Percentiles rank a stretch among this genome's conserved stretches.
These are phyloP conservation scores for Orussus abietinus DNA, from an alignment of 1,140 invertebrate species.

Conservation along the genomic window DNA sequence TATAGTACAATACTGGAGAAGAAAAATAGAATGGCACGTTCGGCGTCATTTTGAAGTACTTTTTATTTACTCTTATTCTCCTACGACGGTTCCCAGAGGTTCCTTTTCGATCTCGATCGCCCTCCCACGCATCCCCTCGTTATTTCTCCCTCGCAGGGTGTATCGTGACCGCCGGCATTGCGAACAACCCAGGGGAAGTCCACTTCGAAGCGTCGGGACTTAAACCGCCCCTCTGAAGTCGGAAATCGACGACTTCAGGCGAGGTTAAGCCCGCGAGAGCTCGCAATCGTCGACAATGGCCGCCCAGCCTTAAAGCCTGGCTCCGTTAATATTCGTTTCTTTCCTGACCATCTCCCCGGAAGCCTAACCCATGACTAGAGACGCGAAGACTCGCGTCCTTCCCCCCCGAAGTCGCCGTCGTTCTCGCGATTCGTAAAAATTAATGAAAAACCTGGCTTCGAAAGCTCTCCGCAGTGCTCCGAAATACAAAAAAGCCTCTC, in stretches of 20 bases:
- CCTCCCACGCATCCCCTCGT: too few relatives aligned
- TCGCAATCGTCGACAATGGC: too few relatives aligned
- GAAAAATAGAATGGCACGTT: conserved; percentile 24
- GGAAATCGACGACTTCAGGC: too few relatives aligned
- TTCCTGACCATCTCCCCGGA: too few relatives aligned
- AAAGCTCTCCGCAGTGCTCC: conserved; percentile 23
- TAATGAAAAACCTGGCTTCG: conserved; percentile 27
- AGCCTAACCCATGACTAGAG: conserved; percentile 43
- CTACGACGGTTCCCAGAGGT: conserved; percentile 28
- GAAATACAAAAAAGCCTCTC: conserved; percentile 35
- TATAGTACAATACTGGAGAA: conserved; percentile 9
- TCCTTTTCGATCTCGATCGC: conserved; percentile 18
- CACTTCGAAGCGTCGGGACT: too few relatives aligned
- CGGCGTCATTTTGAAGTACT: conserved; percentile 33
- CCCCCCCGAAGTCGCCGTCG: conserved; percentile 21
- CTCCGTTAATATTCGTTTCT: too few relatives aligned
- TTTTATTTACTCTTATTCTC: conserved; percentile 39
- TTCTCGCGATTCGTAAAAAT: conserved; percentile 31
- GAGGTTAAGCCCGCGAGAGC: too few relatives aligned
- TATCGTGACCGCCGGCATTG: too few relatives aligned
- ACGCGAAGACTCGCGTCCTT: conserved; percentile 32
- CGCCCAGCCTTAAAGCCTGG: too few relatives aligned
- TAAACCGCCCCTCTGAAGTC: too few relatives aligned
- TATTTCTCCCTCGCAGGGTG: too few relatives aligned
- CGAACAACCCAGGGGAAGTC: too few relatives aligned